Evolutionary conservation across 2,888 invertebrate species (phyloP).

Genomic region (Eumerus sabulonum): DNA sequence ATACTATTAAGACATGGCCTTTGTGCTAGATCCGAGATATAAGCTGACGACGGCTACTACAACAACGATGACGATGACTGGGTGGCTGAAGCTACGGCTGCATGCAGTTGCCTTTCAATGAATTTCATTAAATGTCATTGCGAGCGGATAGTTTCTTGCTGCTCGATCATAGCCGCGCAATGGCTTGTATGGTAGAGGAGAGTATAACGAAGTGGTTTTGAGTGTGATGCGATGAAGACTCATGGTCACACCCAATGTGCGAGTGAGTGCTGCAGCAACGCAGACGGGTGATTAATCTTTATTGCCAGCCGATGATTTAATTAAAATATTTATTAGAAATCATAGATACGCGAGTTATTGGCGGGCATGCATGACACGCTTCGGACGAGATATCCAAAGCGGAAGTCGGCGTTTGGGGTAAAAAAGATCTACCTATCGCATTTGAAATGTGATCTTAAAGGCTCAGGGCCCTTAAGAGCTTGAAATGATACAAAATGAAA

Average conservation of each 20-base stretch:
- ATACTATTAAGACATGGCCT: constrained; percentile 45
- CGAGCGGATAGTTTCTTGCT: constrained; percentile 39
- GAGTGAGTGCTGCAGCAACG: neutral
- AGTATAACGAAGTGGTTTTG: constrained; percentile 8
- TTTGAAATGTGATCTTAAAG: too few species aligned
- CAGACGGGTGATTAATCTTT: constrained; percentile 14
- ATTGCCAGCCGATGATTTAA: constrained; percentile 21
- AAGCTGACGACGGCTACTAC: constrained; percentile 11
- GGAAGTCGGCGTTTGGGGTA: too few species aligned
- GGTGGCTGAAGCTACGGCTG: constrained; percentile 23
- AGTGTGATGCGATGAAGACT: neutral
- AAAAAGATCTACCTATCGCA: too few species aligned
- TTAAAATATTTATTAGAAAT: constrained; percentile 16
- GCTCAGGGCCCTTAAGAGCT: too few species aligned
- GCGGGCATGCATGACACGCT: too few species aligned
- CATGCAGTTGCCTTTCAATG: constrained; percentile 29
- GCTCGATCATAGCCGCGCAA: constrained; percentile 22
- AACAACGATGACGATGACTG: constrained; percentile 24
- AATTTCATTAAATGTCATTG: constrained; percentile 49
- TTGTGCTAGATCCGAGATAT: constrained; percentile 36
- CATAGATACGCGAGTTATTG: neutral
- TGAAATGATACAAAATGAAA: too few species aligned
- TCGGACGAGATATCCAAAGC: too few species aligned
- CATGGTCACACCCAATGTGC: neutral
- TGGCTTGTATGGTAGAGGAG: constrained; percentile 15